phyloP scores from a whole-genome alignment of 2,888 invertebrate species.

The Trachelus stipa region DNA sequence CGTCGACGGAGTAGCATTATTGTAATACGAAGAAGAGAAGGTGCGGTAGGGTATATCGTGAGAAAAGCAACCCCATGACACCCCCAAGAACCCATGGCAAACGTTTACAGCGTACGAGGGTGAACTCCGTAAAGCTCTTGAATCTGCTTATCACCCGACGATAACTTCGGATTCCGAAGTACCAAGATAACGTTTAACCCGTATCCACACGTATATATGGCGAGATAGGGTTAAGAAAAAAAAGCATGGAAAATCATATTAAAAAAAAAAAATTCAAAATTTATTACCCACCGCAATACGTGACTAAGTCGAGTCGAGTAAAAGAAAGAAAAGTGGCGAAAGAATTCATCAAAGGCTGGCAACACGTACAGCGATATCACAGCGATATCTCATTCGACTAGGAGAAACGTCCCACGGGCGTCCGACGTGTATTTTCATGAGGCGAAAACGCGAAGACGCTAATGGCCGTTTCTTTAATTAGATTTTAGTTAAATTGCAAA shows the following conservation, averaged over 20 bases:
- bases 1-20: neutral
- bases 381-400: neutral
- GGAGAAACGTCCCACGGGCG: neutral
- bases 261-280: neutral
- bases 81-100: neutral
- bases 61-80: neutral
- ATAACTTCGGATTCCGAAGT: neutral
- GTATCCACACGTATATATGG: neutral
- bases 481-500: constrained; percentile 40
- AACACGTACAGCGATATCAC: neutral
- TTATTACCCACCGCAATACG: neutral
- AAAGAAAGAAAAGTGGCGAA: neutral
- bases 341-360: neutral
- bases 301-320: no score
- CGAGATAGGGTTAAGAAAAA: no score
- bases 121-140: constrained; percentile 3
- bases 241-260: no score
- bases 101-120: neutral
- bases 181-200: neutral
- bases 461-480: constrained; percentile 36
- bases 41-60: neutral
- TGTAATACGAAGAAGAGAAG: neutral
- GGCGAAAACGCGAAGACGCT: constrained; percentile 12
- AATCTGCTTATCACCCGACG: neutral
- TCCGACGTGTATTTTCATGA: constrained; percentile 4